phyloP scores from a whole-genome alignment of 1,140 invertebrate species.

The Pseudomyrmex flavicornis region DNA sequence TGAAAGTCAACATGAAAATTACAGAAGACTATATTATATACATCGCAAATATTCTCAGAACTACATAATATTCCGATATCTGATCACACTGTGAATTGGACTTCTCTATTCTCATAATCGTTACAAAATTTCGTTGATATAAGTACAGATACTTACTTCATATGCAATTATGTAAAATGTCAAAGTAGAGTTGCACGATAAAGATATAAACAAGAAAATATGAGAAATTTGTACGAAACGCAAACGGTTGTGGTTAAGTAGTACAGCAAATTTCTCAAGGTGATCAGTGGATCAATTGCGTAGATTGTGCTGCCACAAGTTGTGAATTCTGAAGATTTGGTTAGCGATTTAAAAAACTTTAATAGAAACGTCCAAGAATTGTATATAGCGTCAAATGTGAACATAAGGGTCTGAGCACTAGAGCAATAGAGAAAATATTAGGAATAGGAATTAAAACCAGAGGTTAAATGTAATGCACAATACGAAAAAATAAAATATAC shows the following conservation, averaged over 20 bases:
- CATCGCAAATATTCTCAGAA: background rate
- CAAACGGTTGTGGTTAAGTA: slow-evolving; percentile 7
- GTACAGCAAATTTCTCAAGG: background rate
- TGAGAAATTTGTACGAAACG: background rate
- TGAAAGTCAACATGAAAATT: background rate
- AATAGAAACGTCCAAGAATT: too few relatives aligned
- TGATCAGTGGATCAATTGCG: background rate
- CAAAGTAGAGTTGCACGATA: background rate
- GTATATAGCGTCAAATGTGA: too few relatives aligned
- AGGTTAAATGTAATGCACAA: too few relatives aligned
- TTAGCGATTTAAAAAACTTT: too few relatives aligned
- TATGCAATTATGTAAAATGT: slow-evolving; percentile 11
- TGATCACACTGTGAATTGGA: too few relatives aligned
- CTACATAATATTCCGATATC: too few relatives aligned
- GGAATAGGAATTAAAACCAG: too few relatives aligned
- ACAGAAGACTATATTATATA: background rate
- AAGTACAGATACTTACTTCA: background rate
- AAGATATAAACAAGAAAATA: background rate
- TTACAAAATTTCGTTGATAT: background rate
- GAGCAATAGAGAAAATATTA: too few relatives aligned
- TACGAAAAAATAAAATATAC: too few relatives aligned
- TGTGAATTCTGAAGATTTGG: background rate
- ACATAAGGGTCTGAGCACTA: too few relatives aligned
- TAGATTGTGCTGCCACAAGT: slow-evolving; percentile 12
- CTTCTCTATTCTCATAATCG: too few relatives aligned